A percentile compares a stretch with the other conserved stretches of the same genome.
Evolutionary conservation across 2,888 invertebrate species (phyloP).

Genomic region (Hemithea aestivaria): DNA sequence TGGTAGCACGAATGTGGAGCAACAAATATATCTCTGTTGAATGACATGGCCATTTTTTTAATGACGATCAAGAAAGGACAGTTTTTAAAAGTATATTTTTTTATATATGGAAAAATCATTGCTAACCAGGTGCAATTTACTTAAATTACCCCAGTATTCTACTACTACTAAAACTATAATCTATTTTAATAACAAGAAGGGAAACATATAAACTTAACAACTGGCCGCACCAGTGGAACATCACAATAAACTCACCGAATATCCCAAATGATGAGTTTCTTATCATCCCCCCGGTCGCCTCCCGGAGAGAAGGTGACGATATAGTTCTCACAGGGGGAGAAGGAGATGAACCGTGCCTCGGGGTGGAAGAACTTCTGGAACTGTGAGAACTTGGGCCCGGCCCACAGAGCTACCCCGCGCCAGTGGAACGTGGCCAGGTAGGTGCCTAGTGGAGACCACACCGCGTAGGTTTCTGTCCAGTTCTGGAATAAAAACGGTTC

Average conservation of each 20-base stretch:
- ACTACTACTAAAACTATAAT: no score
- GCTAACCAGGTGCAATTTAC: no score
- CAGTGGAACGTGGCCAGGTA: conserved; percentile 98
- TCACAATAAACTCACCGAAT: conserved; percentile 80
- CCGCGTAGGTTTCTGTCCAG: conserved; percentile 97
- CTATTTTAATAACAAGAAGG: no score
- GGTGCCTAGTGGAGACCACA: conserved; percentile 98
- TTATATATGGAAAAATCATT: no score
- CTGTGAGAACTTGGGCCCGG: conserved; percentile 94
- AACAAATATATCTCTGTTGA: no score
- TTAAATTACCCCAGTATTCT: no score
- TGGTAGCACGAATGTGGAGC: no score
- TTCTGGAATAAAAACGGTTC: conserved; percentile 72
- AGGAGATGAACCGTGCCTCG: conserved; percentile 96
- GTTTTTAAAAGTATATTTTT: no score
- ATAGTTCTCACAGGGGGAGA: conserved; percentile 98
- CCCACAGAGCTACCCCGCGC: conserved; percentile 98
- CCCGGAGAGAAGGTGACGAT: conserved; percentile 95
- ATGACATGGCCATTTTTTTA: no score
- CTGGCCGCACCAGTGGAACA: no score
- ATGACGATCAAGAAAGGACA: no score
- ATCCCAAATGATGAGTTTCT: conserved; percentile 97
- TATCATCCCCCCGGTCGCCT: conserved; percentile 84
- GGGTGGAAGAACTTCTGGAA: conserved; percentile 94
- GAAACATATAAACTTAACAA: no score